These are phyloP conservation scores for Notarius lentiginosus DNA, from an alignment of 2,113 vertebrate genomes.

Conservation along the genomic window DNA sequence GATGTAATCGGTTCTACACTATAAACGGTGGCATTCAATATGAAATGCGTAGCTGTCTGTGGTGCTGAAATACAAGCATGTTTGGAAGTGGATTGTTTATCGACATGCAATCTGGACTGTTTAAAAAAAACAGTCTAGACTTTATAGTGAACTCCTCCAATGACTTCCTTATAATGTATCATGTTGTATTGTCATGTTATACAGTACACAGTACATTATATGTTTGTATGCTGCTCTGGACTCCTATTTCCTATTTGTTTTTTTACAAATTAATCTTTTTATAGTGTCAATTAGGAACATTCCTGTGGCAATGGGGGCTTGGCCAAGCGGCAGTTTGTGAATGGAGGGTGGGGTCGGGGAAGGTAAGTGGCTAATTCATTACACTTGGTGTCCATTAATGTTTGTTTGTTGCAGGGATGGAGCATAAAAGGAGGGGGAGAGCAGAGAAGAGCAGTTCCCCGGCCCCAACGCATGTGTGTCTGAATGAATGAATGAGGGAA, in stretches of 20 bases:
- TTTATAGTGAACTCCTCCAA: background rate
- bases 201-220: background rate
- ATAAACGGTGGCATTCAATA: background rate
- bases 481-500: no score
- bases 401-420: no score
- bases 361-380: no score
- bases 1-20: background rate
- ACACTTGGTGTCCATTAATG: no score
- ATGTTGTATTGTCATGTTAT: background rate
- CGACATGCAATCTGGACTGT: background rate
- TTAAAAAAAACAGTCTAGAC: background rate
- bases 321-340: no score
- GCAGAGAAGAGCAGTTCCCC: no score
- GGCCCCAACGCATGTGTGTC: no score
- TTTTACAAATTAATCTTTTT: background rate
- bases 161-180: background rate
- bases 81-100: background rate
- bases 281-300: background rate
- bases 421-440: no score
- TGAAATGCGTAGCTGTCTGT: constrained; percentile 18
- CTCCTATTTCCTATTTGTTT: background rate
- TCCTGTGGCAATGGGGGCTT: background rate
- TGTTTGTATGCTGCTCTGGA: background rate
- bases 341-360: no score
- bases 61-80: constrained; percentile 32